Evolutionary conservation across 2,797 vertebrate species (phyloP), one percentile per base, ranked within the genome.

Genomic region (Threskiornis aethiopicus): DNA sequence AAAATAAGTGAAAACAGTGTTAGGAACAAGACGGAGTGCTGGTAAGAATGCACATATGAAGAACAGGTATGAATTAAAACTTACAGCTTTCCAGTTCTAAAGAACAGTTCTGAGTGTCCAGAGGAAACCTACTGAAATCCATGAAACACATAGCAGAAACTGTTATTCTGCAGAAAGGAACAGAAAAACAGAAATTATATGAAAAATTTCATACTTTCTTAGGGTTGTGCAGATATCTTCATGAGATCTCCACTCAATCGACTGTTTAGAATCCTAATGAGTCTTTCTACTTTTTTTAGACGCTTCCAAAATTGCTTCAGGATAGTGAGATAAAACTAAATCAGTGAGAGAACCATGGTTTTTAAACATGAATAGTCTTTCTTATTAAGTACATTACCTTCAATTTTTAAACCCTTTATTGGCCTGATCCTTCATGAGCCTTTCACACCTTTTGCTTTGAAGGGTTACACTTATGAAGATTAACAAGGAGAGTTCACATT

Each of bases 11-110:
- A 26, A 76, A 86, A 84, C 35, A 10, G 5, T 49, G 44, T 41
- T 57, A 31, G 22, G 17, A 59, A 72, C 24, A 73, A 71, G 58
- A 54, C 16, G 39, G 44, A 84, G 22, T 42, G 66, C 29, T 83
- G 37, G 6, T 54, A 44, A 78, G 51, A 47, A 89, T 16, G 33
- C 42, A 69, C 16, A 37, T 6, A 37, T 37, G 39, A 82, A 79
- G 37, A 92, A 69, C 5, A 67, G 18, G 31, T 49, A 14, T 10
- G 35, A 97, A 82, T 84, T 66, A 96, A 98, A 98, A 99, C 99
- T 99, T 98, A 99, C 99, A 99, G 97, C 99, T 99, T 98, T 99
- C 99, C 92, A 99, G 98, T 97, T 99, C 99, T 95, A 99, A 98
- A 94, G 99, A 99, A 95, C 99, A 99, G 84, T 99, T 99, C 97